Percentiles rank a stretch among this genome's conserved stretches.
Evolutionary conservation across 2,113 vertebrate species (phyloP).

Genomic region (Trinectes maculatus): DNA sequence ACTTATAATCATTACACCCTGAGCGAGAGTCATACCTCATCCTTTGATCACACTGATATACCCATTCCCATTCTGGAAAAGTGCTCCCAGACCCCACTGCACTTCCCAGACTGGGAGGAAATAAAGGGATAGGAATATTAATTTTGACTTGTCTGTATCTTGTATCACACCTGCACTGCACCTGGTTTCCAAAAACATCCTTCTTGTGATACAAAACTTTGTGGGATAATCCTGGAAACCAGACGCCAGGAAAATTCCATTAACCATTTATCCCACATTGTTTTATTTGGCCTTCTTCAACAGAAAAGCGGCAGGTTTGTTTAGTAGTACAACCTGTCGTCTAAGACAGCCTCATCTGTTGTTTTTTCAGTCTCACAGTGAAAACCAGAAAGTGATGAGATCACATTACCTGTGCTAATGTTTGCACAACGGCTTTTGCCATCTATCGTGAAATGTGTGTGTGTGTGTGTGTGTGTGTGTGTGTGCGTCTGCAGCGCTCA

Average conservation of each 20-base stretch:
- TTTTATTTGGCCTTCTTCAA: constrained; percentile 10
- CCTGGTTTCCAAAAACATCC: constrained; percentile 23
- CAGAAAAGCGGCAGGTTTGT: not conserved
- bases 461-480: not conserved
- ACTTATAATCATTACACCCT: constrained; percentile 34
- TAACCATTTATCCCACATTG: constrained; percentile 41
- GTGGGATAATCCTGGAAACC: constrained; percentile 49
- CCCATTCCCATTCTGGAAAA: not conserved
- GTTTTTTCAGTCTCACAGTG: constrained; percentile 1
- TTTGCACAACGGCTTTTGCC: constrained; percentile 5
- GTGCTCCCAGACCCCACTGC: constrained; percentile 27
- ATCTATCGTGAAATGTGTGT: constrained; percentile 8
- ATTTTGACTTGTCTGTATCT: not conserved
- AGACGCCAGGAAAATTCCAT: constrained; percentile 3
- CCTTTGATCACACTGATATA: constrained; percentile 53
- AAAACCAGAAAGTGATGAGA: constrained; percentile 27
- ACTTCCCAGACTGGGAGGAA: constrained; percentile 36
- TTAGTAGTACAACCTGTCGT: not conserved
- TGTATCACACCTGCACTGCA: constrained; percentile 33
- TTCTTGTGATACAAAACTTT: constrained; percentile 23
- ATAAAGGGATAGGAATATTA: constrained; percentile 22
- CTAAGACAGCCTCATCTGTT: not conserved
- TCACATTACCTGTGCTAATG: constrained; percentile 16
- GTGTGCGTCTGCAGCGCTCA: not conserved
- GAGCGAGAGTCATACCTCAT: constrained; percentile 22